Base-by-base conservation (phyloP, 2,797 vertebrate species). In the Dendrocincla fuliginosa region DNA sequence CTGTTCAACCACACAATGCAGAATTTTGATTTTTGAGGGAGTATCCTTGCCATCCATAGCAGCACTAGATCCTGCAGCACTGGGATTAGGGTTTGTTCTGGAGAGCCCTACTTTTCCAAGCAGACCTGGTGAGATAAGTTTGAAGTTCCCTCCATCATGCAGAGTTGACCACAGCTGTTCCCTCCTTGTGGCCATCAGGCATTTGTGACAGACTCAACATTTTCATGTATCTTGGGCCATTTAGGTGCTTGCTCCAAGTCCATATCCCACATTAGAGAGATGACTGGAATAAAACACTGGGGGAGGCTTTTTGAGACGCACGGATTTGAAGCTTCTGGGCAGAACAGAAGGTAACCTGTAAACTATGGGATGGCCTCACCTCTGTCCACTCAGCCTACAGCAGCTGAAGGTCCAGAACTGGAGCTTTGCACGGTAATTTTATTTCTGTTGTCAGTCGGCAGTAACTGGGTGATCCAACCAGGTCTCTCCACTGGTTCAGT, bases 401-500 rank as follows among this genome's bases (percentile, higher is more conserved):
- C 19, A 25, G 44, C 6, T 27, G 13, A 53, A 53, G 44, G 49
- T 30, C 20, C 41, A 24, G 30, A 75, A 8, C 23, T 41, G 57
- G 41, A 63, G 47, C 22, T 83, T 41, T 41, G 33, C 10, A 2
- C 24, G 19, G 67, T 2, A 2, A 16, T 53, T 65, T 18, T 30
- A 6, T n/a, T 41, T 16, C 32, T 65, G 61, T 57, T 44, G 8
- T 5, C 23, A 37, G 22, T 0, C 61, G 57, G 32, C 74, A 27
- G 64, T 23, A 47, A 1, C 3, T 20, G 4, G 16, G 23, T 28
- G 53, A 16, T 33, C 16, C 7, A 0, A 13, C 4, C 6, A 5
- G 19, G 6, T 42, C 27, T 77, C 64, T 68, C n/a, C 4, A 5
- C 2, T 20, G n/a, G 13, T 42, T 73, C 32, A 5, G 5, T 11